These are phyloP conservation scores for Dendrolimus houi DNA, from an alignment of 2,888 invertebrate genomes.

Conservation along the genomic window DNA sequence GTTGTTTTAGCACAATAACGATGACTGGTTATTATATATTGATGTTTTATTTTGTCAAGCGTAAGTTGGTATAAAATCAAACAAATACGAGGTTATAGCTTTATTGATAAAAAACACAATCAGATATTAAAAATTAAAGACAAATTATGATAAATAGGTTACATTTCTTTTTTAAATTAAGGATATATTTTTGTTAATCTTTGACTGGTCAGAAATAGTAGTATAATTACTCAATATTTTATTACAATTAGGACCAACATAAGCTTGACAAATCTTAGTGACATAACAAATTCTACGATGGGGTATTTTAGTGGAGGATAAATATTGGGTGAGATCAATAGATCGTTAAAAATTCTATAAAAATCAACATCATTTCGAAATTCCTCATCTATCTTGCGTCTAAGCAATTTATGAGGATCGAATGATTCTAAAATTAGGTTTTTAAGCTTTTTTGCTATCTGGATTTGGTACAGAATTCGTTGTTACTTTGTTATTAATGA, in stretches of 20 bases:
- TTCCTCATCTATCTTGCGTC: conserved; percentile 56
- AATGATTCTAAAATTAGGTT: conserved; percentile 27
- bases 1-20: background rate
- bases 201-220: too few relatives aligned
- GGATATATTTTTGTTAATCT: too few relatives aligned
- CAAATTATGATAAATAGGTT: too few relatives aligned
- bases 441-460: conserved; percentile 25
- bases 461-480: conserved; percentile 32
- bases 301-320: conserved; percentile 9
- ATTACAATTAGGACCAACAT: background rate
- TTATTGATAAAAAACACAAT: too few relatives aligned
- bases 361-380: conserved; percentile 32
- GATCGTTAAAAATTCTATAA: conserved; percentile 52
- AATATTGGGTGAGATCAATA: conserved; percentile 47
- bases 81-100: too few relatives aligned
- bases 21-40: background rate
- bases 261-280: background rate
- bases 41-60: background rate
- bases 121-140: too few relatives aligned
- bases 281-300: background rate
- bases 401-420: conserved; percentile 56
- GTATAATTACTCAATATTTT: too few relatives aligned
- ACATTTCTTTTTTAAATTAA: too few relatives aligned
- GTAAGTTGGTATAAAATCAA: background rate
- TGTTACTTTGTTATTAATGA: conserved; percentile 67